Evolutionary conservation across 2,888 invertebrate species (phyloP).

Genomic region (Chalcis sispes): DNA sequence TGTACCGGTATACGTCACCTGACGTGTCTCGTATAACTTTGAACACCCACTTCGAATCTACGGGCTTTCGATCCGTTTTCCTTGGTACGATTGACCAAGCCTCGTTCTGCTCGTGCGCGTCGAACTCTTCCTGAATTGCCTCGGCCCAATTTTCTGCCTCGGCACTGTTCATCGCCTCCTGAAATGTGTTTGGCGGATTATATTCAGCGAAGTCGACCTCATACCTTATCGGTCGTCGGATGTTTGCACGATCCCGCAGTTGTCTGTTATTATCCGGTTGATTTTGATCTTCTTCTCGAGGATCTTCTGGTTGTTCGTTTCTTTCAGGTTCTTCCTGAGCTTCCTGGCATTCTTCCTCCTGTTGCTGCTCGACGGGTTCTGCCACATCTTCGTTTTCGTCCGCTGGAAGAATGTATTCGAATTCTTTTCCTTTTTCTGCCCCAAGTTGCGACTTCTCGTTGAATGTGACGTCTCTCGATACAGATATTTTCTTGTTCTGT

Average conservation of each 20-base stretch:
- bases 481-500: not conserved
- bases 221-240: not conserved
- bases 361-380: too few species aligned
- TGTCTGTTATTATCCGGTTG: not conserved
- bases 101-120: conserved; percentile 37
- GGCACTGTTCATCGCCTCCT: not conserved
- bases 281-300: not conserved
- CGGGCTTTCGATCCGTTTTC: conserved; percentile 9
- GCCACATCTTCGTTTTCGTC: not conserved
- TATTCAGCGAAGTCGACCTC: not conserved
- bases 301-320: not conserved
- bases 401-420: not conserved
- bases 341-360: not conserved
- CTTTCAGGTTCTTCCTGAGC: not conserved
- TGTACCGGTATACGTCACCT: conserved; percentile 31
- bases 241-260: not conserved
- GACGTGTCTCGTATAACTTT: conserved; percentile 7
- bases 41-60: conserved; percentile 60
- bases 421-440: not conserved
- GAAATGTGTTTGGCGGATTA: not conserved
- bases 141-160: not conserved
- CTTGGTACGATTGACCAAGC: conserved; percentile 55
- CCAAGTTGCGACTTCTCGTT: not conserved
- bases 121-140: conserved; percentile 24
- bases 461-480: not conserved